phyloP scores from a whole-genome alignment of 2,797 vertebrate genomes.

The Xenops minutus region DNA sequence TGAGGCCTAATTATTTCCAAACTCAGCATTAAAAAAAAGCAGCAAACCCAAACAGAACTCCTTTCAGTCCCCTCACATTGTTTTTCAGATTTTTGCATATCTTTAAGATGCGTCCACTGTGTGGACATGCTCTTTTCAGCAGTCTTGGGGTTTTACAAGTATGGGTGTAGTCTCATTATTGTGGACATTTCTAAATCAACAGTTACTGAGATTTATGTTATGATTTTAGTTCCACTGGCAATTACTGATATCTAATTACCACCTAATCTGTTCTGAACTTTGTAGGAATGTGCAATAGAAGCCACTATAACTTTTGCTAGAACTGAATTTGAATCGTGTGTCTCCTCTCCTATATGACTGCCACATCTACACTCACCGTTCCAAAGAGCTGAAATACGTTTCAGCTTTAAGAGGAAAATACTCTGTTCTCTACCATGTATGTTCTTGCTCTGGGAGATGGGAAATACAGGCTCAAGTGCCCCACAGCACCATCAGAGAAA shows the following conservation, averaged over 20 bases:
- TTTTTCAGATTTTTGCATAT: background rate
- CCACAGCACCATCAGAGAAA: background rate
- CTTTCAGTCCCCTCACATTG: accelerated
- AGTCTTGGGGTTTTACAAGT: background rate
- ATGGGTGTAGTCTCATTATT: background rate
- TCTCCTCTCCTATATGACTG: background rate
- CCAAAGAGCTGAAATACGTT: background rate
- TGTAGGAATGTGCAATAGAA: conserved; percentile 28
- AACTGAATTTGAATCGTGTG: background rate
- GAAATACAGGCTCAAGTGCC: background rate
- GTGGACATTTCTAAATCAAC: background rate
- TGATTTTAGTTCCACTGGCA: background rate
- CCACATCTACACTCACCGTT: background rate
- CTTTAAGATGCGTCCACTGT: background rate
- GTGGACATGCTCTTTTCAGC: background rate
- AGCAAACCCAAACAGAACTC: background rate
- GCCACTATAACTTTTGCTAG: conserved; percentile 1
- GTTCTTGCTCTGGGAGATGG: background rate
- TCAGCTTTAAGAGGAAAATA: background rate
- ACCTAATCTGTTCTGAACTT: conserved; percentile 23
- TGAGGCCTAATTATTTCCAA: conserved; percentile 30
- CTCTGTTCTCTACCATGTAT: background rate
- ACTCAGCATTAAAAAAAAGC: background rate
- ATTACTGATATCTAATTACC: conserved; percentile 34
- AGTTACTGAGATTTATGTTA: background rate